Evolutionary conservation across 2,797 vertebrate species (phyloP).

Genomic region (Spondyliosoma cantharus): DNA sequence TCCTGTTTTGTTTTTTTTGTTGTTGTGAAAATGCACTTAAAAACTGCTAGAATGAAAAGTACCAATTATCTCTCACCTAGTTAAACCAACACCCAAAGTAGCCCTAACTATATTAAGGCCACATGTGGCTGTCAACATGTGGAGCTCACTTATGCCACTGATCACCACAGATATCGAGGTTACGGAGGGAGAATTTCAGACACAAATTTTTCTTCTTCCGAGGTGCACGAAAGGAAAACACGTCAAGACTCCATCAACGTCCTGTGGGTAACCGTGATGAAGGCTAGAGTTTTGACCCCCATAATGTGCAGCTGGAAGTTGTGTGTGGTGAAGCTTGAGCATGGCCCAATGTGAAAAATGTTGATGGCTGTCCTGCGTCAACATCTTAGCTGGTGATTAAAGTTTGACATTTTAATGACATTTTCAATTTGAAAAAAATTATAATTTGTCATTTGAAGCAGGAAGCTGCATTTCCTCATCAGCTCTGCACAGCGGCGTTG

Average conservation of each 20-base stretch:
- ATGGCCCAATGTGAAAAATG: too few relatives aligned
- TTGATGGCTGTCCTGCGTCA: too few relatives aligned
- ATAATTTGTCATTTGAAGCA: not conserved
- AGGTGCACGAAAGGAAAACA: not conserved
- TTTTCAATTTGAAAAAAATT: not conserved
- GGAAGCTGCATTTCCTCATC: not conserved
- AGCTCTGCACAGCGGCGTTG: too few relatives aligned
- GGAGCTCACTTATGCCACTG: not conserved
- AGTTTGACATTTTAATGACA: too few relatives aligned
- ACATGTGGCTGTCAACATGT: not conserved
- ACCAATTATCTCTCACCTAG: too few relatives aligned
- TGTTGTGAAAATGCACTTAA: not conserved
- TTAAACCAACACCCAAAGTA: not conserved
- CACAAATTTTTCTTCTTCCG: not conserved
- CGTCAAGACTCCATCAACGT: not conserved
- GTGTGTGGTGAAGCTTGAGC: too few relatives aligned
- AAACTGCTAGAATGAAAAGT: not conserved
- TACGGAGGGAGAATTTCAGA: not conserved
- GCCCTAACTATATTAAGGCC: too few relatives aligned
- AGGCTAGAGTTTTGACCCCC: not conserved
- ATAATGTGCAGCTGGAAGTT: too few relatives aligned
- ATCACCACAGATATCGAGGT: not conserved
- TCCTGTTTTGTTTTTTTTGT: not conserved
- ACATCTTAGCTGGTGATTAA: too few relatives aligned
- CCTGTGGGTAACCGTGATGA: not conserved